Evolutionary conservation across 1,140 invertebrate species (phyloP), one percentile per base, ranked within the genome.

Genomic region (Papilio helenus): DNA sequence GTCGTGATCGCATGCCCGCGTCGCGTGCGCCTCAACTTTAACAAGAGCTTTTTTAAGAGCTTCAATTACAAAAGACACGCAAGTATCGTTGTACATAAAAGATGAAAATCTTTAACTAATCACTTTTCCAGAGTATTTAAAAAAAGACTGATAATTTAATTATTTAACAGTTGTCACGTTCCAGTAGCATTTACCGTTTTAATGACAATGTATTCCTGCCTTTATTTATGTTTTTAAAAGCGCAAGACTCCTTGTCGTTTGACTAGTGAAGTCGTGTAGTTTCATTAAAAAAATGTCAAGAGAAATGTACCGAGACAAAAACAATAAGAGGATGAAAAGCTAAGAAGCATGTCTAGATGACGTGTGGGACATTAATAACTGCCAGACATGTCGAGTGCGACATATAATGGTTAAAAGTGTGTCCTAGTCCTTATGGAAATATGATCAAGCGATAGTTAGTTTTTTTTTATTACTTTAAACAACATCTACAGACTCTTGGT

Each of bases 51-150:
- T 68, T 68, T 68, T 68, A 68, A 68, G 61, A 68, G 23, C 23
- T 68, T 68, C 61, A 68, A 68, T 68, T 68, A 68, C 61, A 68
- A 68, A 68, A 68, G 61, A 68, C 61, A 68, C 61, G 61, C 61
- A 68, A 68, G 26, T 68, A 68, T 29, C 61, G 26, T 68, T 29
- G 26, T 68, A 68, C 61, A 68, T 68, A 68, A 68, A 68, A 29
- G 23, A 68, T 68, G 61, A 68, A 68, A 68, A 61, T 61, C 23
- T 68, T 68, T 68, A 29, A 68, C 61, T 14, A 68, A 68, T 68
- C 61, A 68, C 26, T 29, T 68, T 34, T 68, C 26, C 7, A 68
- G 3, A 8, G 26, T 3, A 29, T 10, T 68, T 68, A 46, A 46
- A 46, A 46, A 46, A 1, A 46, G 3, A 2, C 42, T 46, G 10